These are phyloP conservation scores for Pinna nobilis DNA, from an alignment of 1,140 invertebrate species.

Conservation along the genomic window DNA sequence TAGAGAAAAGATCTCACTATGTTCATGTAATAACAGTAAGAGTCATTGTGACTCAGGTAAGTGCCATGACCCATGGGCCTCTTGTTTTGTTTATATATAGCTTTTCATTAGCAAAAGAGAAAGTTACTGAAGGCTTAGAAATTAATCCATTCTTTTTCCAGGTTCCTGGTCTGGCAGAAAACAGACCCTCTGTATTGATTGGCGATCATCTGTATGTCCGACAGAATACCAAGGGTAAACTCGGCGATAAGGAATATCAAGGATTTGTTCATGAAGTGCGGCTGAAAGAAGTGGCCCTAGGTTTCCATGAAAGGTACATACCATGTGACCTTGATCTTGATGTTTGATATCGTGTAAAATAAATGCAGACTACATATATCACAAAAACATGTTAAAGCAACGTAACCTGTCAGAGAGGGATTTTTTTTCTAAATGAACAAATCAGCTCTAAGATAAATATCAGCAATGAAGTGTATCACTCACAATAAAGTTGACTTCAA, in stretches of 20 bases:
- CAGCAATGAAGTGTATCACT: too few relatives aligned
- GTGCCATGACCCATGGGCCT: too few relatives aligned
- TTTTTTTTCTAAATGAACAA: too few relatives aligned
- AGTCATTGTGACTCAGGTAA: too few relatives aligned
- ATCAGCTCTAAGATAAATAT: too few relatives aligned
- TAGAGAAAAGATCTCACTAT: too few relatives aligned
- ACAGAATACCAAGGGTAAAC: conserved; percentile 45
- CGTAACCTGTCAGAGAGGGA: neutral
- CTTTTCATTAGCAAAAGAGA: too few relatives aligned
- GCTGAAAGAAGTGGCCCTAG: conserved; percentile 80
- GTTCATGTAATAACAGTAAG: neutral
- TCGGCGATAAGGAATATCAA: conserved; percentile 78
- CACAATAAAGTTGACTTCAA: too few relatives aligned
- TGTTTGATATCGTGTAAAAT: neutral
- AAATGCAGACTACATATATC: neutral
- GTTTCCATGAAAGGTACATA: conserved; percentile 82
- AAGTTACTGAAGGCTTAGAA: neutral
- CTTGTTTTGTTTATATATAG: too few relatives aligned
- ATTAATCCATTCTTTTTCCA: conserved; percentile 73
- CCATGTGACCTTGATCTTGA: neutral
- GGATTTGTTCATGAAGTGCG: conserved; percentile 85
- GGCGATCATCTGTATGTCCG: conserved; percentile 84
- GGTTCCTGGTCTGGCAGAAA: conserved; percentile 87
- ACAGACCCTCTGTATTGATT: conserved; percentile 86
- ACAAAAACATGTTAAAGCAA: neutral